A percentile compares a stretch with the other conserved stretches of the same genome.
Evolutionary conservation across 2,113 vertebrate genomes (phyloP).

Genomic region (Falcunculus frontatus): DNA sequence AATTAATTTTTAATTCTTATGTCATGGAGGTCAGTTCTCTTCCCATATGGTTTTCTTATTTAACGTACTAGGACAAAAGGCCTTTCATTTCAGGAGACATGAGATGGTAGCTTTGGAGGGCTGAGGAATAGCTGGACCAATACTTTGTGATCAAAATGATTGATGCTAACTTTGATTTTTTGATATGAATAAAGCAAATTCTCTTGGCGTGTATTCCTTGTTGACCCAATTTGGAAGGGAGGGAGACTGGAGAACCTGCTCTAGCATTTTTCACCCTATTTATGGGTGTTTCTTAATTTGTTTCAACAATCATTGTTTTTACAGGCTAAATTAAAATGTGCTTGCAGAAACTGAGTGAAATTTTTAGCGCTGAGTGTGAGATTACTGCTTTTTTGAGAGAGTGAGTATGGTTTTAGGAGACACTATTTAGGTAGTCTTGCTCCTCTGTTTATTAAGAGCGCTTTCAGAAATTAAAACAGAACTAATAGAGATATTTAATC

Average conservation of each 20-base stretch:
- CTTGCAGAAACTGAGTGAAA: not conserved
- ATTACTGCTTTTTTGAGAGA: not conserved
- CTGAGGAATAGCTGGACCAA: not conserved
- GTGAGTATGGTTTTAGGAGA: not conserved
- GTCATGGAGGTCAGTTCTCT: not conserved
- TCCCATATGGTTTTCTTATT: not conserved
- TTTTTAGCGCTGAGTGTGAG: not conserved
- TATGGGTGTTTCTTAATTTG: not conserved
- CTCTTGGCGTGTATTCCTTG: not conserved
- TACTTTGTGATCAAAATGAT: not conserved
- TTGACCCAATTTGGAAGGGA: not conserved
- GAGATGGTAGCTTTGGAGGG: not conserved
- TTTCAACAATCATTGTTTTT: not conserved
- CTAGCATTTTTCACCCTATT: not conserved
- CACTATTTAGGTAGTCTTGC: not conserved
- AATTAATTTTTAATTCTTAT: not conserved
- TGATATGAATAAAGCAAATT: not conserved
- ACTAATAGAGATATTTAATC: not conserved
- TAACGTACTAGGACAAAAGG: not conserved
- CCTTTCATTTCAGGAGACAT: not conserved
- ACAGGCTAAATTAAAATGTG: not conserved
- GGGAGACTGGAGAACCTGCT: not conserved
- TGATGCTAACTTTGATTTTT: not conserved
- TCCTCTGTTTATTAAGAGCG: not conserved
- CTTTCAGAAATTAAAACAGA: not conserved